phyloP scores from a whole-genome alignment of 2,113 vertebrate species.

The Martes martes region DNA sequence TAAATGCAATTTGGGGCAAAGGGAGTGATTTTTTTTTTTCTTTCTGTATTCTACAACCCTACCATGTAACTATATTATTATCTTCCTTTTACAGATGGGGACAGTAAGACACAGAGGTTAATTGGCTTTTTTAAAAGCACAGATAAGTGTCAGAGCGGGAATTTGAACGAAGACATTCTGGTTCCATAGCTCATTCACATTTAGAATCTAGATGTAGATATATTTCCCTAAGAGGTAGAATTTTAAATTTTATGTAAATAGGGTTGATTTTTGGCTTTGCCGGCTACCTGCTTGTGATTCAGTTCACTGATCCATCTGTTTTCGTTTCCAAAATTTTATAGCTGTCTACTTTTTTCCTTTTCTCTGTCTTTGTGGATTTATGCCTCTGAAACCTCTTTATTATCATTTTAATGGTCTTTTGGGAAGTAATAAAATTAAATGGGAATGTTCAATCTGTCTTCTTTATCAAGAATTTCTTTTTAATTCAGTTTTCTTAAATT shows the following conservation, averaged over 20 bases:
- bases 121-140: background rate
- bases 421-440: slow-evolving; percentile 8
- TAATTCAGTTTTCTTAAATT: slow-evolving; percentile 36
- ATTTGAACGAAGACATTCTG: background rate
- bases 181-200: background rate
- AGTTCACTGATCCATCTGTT: background rate
- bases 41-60: background rate
- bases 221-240: background rate
- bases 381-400: slow-evolving; percentile 1
- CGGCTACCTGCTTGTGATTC: background rate
- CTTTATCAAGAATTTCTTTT: slow-evolving; percentile 28
- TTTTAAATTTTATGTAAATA: background rate
- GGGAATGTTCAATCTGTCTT: background rate
- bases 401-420: background rate
- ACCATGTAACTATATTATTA: background rate
- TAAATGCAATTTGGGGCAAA: background rate
- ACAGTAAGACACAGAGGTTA: background rate
- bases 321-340: background rate
- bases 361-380: background rate
- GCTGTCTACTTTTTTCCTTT: background rate
- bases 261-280: background rate
- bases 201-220: background rate
- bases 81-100: background rate
- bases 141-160: background rate
- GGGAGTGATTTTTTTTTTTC: background rate